Evolutionary conservation across 2,888 invertebrate species (phyloP), one percentile per base, ranked within the genome.

Genomic region (Hyposoter dolosus): DNA sequence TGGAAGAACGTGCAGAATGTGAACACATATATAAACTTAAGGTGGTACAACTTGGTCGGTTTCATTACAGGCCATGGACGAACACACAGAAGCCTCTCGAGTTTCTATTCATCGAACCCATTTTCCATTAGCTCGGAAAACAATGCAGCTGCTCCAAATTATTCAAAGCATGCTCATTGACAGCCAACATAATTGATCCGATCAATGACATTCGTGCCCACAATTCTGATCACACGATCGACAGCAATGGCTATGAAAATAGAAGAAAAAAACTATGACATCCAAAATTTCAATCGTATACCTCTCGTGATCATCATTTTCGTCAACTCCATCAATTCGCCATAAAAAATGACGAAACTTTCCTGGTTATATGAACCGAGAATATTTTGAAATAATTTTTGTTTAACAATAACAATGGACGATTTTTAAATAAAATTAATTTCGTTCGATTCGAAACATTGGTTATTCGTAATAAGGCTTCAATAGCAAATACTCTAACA

Each of bases 1-100:
- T 79, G 78, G 35, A 63, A 12, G 19, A 77, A 43, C 50, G 35
- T 28, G 23, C 45, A n/a, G 47, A 66, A 81, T 43, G 53, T 65
- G 7, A 10, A 9, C 15, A 15, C 43, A 47, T 15, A 17, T 47
- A 17, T 43, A 1, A 66, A 40, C n/a, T 40, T 40, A 66, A 66
- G 32, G 17, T 12, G 19, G 40, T n/a, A 9, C 19, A 40, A 66
- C 35, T 66, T 40, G 40, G 40, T 66, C 65, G 19, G 66, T 40
- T 66, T 40, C 66, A 9, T 19, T 66, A n/a, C 66, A 66, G 10
- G 32, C 40, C 7, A 40, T 19, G 0, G 3, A 19, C 66, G 66
- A n/a, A 12, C 40, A 35, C 10, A 35, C 1, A n/a, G n/a, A 66
- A 35, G n/a, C n/a, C 40, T 40, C 9, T 66, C 40, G 40, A 40